Base-by-base conservation (phyloP, 2,113 vertebrate genomes). In the Microcebus ravelobensis region DNA sequence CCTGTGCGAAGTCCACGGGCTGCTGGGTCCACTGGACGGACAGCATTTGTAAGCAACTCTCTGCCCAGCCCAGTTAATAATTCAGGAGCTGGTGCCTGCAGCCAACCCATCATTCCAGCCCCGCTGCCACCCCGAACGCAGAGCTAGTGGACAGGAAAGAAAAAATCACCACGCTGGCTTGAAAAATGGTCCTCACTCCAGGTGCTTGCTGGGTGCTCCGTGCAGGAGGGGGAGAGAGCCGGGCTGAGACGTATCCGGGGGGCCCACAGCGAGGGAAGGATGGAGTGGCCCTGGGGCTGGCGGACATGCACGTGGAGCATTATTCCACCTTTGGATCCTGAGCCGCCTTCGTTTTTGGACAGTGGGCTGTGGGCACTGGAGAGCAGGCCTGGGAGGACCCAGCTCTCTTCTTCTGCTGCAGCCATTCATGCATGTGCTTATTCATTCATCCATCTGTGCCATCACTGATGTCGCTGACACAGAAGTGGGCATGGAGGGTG, bases 11-110 rank as follows among this genome's bases (percentile, higher is more conserved):
- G 73, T 93, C 90, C 73, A 59, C 14, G 90, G 73, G 70, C 63
- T 36, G 68, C 89, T 17, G 1, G 0, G 67, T 57, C 96, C 71
- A 59, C 91, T 90, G 88, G 91, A 95, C 48, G 82, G 97, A 88
- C 97, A 91, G 95, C 94, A 95, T 97, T 97, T 83, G 95, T 97
- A 97, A 98, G 92, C 79, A 94, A 6, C 68, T 77, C 82, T 98
- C 95, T 97, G 85, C 88, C 87, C 79, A 94, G 94, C 34, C 79
- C 90, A 95, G 92, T 98, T 97, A 98, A 97, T 98, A 97, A 98
- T 98, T 98, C 96, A 98, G 96, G 42, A 97, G 95, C 93, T 80
- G 21, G 95, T 3, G 52, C 96, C 68, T 93, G 36, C 81, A 87
- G 96, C 97, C 97, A 81, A 31, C 61, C 61, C 65, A 68, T 94